Percentiles rank a stretch among this genome's conserved stretches.
These are phyloP conservation scores for Lampris megalopsis DNA, from an alignment of 2,113 vertebrate species.

Conservation along the genomic window DNA sequence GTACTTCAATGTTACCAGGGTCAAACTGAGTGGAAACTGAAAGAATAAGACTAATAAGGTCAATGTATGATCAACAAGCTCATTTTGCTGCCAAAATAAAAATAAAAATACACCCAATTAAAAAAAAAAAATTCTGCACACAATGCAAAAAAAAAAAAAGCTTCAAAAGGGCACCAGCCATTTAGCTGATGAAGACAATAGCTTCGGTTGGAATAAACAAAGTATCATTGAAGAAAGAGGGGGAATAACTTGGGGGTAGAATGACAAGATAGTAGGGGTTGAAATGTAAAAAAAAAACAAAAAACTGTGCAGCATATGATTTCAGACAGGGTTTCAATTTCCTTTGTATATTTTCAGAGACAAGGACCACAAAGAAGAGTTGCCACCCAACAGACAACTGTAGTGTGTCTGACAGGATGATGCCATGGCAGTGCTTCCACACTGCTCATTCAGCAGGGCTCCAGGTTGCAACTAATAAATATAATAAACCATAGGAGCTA, in stretches of 20 bases:
- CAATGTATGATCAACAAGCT: not conserved
- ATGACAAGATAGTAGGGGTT: not conserved
- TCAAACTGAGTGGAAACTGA: slow-evolving; percentile 9
- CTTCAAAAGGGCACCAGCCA: too few relatives aligned
- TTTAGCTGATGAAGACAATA: too few relatives aligned
- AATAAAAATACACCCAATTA: not conserved
- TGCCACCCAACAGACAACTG: not conserved
- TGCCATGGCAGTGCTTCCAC: not conserved
- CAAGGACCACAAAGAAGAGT: not conserved
- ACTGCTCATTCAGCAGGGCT: not conserved
- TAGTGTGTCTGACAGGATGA: not conserved
- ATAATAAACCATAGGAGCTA: too few relatives aligned
- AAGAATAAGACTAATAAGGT: slow-evolving; percentile 6
- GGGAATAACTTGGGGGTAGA: not conserved
- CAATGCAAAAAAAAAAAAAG: not conserved
- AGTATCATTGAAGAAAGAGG: not conserved
- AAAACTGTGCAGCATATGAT: not conserved
- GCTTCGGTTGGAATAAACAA: too few relatives aligned
- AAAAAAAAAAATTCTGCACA: not conserved
- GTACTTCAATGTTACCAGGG: slow-evolving; percentile 3
- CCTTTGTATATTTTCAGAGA: not conserved
- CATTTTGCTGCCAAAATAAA: not conserved
- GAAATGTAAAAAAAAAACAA: not conserved
- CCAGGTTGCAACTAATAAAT: too few relatives aligned
- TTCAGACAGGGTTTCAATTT: not conserved